Conservation (phyloP, 1,140 invertebrate genomes). For the Euglossa dilemma region DNA sequence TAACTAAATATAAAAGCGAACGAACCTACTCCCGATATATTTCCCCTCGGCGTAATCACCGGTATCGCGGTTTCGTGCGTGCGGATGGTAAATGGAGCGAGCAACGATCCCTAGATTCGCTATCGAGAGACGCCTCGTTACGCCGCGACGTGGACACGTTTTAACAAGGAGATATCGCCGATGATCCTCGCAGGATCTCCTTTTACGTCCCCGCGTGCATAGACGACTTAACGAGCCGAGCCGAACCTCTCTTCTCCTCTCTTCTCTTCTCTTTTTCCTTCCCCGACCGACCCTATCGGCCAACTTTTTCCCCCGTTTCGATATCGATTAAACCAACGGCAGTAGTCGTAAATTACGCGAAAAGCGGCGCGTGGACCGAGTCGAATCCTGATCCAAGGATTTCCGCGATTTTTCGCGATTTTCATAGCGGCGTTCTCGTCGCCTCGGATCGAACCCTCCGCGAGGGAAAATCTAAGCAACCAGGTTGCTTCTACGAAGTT, state of each 20-base stretch:
- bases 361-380: too few species aligned
- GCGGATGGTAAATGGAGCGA: constrained; percentile 32
- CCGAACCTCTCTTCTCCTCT: constrained; percentile 32
- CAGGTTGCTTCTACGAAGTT: not conserved
- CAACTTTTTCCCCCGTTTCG: constrained; percentile 3
- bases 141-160: constrained; percentile 54
- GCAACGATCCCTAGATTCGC: constrained; percentile 53
- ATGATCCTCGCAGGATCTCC: constrained; percentile 51
- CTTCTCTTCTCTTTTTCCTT: not conserved
- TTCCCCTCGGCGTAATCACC: constrained; percentile 28
- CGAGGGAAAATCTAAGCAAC: not conserved
- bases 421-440: too few species aligned
- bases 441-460: too few species aligned
- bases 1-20: constrained; percentile 22
- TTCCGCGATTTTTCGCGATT: too few species aligned
- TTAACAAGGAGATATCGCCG: constrained; percentile 59
- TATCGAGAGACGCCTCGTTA: constrained; percentile 53
- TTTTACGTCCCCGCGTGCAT: constrained; percentile 44
- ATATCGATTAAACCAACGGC: constrained; percentile 5
- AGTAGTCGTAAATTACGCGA: not conserved
- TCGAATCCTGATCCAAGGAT: too few species aligned
- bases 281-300: not conserved
- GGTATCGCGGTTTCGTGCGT: constrained; percentile 22
- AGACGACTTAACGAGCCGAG: constrained; percentile 34
- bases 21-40: not conserved